phyloP scores from a whole-genome alignment of 92 coral and sea anemone genomes.

The Actinernus sp. region DNA sequence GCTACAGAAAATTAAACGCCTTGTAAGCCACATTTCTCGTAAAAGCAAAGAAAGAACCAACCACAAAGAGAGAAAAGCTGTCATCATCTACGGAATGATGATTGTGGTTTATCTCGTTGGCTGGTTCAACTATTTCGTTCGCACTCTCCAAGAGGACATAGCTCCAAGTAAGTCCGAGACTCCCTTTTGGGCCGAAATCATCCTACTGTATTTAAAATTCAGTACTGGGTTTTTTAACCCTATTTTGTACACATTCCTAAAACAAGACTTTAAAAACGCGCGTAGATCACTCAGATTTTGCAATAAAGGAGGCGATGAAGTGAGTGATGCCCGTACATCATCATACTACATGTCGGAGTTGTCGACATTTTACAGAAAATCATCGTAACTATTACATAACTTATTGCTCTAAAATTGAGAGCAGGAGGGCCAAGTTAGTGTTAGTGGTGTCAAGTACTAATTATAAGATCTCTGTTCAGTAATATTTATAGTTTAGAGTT shows the following conservation, averaged over 20 bases:
- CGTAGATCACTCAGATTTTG: constrained; percentile 6
- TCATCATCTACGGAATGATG: constrained; percentile 73
- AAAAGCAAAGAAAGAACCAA: constrained; percentile 36
- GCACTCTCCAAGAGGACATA: constrained; percentile 51
- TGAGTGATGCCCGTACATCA: too few relatives aligned
- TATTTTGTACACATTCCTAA: constrained; percentile 72
- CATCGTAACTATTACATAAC: too few relatives aligned
- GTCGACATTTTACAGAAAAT: too few relatives aligned
- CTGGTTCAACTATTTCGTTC: constrained; percentile 81
- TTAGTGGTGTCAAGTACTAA: too few relatives aligned
- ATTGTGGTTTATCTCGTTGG: constrained; percentile 61
- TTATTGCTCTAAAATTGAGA: too few relatives aligned
- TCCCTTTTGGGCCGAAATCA: constrained; percentile 63
- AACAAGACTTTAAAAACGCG: constrained; percentile 78
- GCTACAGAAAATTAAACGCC: constrained; percentile 52
- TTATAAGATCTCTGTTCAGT: too few relatives aligned
- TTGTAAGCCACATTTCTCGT: constrained; percentile 44
- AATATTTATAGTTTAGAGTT: too few relatives aligned
- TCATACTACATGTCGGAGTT: too few relatives aligned
- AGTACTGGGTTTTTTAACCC: constrained; percentile 79
- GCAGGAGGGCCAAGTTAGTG: too few relatives aligned
- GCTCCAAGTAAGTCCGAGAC: background rate
- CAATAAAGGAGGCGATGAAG: too few relatives aligned
- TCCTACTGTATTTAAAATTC: constrained; percentile 43
- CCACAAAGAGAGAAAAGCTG: constrained; percentile 68